Conservation (phyloP, 2,113 vertebrate genomes). For the Enhydra lutris region DNA sequence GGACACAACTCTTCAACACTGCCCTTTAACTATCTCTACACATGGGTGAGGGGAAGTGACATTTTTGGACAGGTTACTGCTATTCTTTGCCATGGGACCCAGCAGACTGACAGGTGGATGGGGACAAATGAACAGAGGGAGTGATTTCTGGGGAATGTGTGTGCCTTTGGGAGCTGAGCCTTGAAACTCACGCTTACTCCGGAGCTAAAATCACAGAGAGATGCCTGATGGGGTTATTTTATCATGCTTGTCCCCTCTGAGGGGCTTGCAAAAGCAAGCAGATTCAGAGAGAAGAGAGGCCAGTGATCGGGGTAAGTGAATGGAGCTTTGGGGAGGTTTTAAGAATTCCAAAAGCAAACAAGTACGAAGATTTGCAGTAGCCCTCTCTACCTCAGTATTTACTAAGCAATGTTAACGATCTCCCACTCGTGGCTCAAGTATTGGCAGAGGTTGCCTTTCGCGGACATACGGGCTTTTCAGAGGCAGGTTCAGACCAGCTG, state of each 20-base stretch:
- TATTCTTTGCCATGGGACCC: neutral
- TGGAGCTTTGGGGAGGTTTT: neutral
- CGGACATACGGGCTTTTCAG: neutral
- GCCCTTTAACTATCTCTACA: neutral
- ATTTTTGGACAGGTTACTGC: neutral
- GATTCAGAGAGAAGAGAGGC: neutral
- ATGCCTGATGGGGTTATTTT: neutral
- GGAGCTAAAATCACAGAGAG: neutral
- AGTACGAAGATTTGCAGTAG: neutral
- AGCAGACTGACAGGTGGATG: neutral
- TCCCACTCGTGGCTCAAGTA: neutral
- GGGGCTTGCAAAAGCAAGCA: neutral
- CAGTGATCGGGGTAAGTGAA: neutral
- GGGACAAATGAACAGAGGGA: neutral
- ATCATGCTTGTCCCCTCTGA: neutral
- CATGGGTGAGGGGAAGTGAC: neutral
- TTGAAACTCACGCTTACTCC: neutral
- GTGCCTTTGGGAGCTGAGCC: neutral
- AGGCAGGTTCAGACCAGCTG: neutral
- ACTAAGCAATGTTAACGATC: neutral
- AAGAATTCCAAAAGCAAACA: constrained; percentile 6
- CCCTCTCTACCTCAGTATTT: neutral
- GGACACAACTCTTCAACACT: neutral
- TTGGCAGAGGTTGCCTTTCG: neutral
- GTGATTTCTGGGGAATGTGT: neutral